Evolutionary conservation across 2,888 invertebrate genomes (phyloP).

Genomic region (Abscondita cerata): DNA sequence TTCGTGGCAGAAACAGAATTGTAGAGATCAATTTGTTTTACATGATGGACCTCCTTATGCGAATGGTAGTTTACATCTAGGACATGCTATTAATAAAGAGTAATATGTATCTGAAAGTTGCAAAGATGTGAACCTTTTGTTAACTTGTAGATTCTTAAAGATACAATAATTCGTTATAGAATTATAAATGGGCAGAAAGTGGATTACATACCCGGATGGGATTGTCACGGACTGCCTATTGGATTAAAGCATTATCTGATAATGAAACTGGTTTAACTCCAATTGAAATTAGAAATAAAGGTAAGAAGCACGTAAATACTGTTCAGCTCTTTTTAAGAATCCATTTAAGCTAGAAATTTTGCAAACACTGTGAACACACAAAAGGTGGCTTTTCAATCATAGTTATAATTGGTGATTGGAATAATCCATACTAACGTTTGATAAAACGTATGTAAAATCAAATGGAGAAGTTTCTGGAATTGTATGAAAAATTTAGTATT

Average conservation of each 20-base stretch:
- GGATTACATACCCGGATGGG: constrained; percentile 95
- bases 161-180: constrained; percentile 85
- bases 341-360: constrained; percentile 71
- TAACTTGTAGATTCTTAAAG: constrained; percentile 95
- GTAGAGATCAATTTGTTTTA: constrained; percentile 76
- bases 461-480: constrained; percentile 77
- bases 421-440: constrained; percentile 81
- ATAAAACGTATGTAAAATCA: constrained; percentile 82
- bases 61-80: constrained; percentile 95
- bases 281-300: constrained; percentile 63
- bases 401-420: constrained; percentile 94
- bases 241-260: constrained; percentile 82
- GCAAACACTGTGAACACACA: constrained; percentile 80
- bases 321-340: too few species aligned
- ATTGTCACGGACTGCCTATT: constrained; percentile 98
- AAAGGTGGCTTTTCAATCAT: constrained; percentile 77
- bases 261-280: constrained; percentile 57
- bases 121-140: constrained; percentile 37
- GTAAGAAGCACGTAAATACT: too few species aligned
- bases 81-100: constrained; percentile 99
- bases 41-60: constrained; percentile 99
- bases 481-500: constrained; percentile 82
- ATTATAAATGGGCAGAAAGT: constrained; percentile 79
- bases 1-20: constrained; percentile 75
- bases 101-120: constrained; percentile 57